Conservation (phyloP, 2,113 vertebrate species). For the Plestiodon gilberti region DNA sequence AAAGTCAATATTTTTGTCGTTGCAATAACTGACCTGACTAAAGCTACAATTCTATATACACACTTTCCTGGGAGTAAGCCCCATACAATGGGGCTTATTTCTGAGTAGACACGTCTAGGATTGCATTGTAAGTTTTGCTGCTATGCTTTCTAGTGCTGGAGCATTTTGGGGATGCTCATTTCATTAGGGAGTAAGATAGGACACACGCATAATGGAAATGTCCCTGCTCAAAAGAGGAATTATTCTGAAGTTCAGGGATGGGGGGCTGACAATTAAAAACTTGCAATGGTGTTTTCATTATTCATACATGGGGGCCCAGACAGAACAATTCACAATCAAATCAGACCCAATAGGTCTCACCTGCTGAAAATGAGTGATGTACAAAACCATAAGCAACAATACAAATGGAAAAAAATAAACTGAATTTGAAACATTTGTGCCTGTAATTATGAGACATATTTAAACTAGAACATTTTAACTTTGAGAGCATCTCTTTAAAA, state of each 20-base stretch:
- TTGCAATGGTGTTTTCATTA: background rate
- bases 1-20: background rate
- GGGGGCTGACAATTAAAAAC: background rate
- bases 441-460: background rate
- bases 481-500: background rate
- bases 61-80: too few relatives aligned
- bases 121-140: background rate
- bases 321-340: slow-evolving; percentile 16
- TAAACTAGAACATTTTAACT: background rate
- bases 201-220: background rate
- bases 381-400: slow-evolving; percentile 4
- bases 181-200: background rate
- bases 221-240: background rate
- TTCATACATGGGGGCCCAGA: background rate
- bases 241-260: background rate
- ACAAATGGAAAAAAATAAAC: background rate
- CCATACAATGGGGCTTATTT: too few relatives aligned
- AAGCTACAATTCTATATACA: too few relatives aligned
- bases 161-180: background rate
- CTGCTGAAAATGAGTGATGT: slow-evolving; percentile 11
- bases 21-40: background rate
- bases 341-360: slow-evolving; percentile 32
- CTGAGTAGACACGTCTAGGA: too few relatives aligned
- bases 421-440: slow-evolving; percentile 4
- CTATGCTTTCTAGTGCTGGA: background rate